Conservation (phyloP, 2,888 invertebrate genomes). For the Stictocephala bisonia region DNA sequence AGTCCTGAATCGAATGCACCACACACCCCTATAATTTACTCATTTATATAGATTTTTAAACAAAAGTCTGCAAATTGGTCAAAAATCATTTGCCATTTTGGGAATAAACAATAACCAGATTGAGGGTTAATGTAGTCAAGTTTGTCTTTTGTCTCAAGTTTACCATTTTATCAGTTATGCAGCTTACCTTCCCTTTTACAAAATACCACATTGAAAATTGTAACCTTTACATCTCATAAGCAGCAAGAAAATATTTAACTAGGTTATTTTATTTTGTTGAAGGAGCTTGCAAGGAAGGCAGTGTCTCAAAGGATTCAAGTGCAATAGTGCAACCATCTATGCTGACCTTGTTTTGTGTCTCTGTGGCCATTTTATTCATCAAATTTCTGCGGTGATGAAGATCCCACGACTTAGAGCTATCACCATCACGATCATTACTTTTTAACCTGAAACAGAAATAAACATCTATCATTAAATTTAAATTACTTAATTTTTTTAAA, state of each 20-base stretch:
- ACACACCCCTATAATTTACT: no score
- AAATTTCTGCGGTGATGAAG: constrained; percentile 54
- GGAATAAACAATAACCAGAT: not conserved
- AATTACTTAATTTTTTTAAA: no score
- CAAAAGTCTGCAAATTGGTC: no score
- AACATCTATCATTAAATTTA: not conserved
- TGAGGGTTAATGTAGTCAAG: not conserved
- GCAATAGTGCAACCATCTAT: constrained; percentile 45
- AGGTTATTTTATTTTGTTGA: constrained; percentile 15
- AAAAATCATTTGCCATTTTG: no score
- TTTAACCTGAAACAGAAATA: not conserved
- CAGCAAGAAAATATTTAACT: not conserved
- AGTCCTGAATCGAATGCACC: no score
- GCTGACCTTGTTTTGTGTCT: constrained; percentile 37
- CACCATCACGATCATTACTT: not conserved
- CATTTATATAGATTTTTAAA: no score
- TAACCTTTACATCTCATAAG: not conserved
- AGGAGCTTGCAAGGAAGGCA: constrained; percentile 53
- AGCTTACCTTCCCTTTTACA: no score
- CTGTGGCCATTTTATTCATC: constrained; percentile 36
- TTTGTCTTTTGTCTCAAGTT: not conserved
- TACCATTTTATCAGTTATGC: not conserved
- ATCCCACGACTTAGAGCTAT: constrained; percentile 1
- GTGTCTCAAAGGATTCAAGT: constrained; percentile 46
- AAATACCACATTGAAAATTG: no score